Evolutionary conservation across 2,888 invertebrate species (phyloP), one percentile per base, ranked within the genome.

Genomic region (Tanaodytes sp.): DNA sequence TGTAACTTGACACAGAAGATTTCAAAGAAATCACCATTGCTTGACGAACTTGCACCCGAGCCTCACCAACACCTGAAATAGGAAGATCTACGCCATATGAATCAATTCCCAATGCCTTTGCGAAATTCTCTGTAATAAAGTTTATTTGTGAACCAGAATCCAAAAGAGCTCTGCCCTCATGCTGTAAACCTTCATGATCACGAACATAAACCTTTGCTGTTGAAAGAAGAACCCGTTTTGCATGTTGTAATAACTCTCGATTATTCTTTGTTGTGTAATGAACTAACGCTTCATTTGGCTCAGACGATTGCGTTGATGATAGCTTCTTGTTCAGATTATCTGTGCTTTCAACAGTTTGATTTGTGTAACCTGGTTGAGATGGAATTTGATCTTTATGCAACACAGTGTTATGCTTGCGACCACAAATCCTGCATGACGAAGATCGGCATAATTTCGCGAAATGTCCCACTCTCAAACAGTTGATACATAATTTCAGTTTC

Each of bases 101-200:
- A 15, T 46, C 40, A 9, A 55, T 15, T 14, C 37, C 20, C n/a
- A 54, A 36, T 11, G 14, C 15, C 20, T 16, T 9, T 23, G 33
- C 30, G n/a, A 66, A 12, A 1, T 30, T 11, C 4, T 11, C 12
- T 0, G 43, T 37, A 19, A 58, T 23, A 12, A 51, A 49, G 6
- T 49, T 19, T 9, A 30, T 39, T 14, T 49, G 39, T 2, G 64
- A 55, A 1, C 48, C 49, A 1, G 49, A 45, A 49, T 64, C 64
- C 1, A 64, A 33, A 9, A 64, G 20, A 1, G 37, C 57, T 1
- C n/a, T 30, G 15, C 51, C 49, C 19, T 51, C 45, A 18, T 57
- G 57, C 0, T 15, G 5, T 1, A 43, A 14, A 4, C 64, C 64
- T 2, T 43, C 14, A 1, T 11, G 11, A n/a, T 51, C 57, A 4